Base-by-base conservation (phyloP, 1,140 invertebrate genomes). In the Camponotus pennsylvanicus region DNA sequence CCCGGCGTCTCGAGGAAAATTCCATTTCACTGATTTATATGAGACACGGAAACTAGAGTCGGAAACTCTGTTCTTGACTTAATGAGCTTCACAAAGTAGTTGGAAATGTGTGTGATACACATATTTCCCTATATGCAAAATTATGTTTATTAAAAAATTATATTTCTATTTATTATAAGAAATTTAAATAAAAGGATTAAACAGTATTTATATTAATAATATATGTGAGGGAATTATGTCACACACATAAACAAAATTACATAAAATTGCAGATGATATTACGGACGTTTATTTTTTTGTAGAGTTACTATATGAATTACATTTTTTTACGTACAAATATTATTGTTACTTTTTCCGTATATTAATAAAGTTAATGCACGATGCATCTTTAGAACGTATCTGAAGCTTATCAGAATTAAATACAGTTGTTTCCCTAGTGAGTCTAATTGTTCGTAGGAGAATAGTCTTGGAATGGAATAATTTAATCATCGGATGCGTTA, bases 11-110 rank as follows among this genome's bases (percentile, higher is more conserved):
- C 15, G 9, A 3, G 18, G 69, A 83, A 83, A 83, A 83, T 63
- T 57, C 27, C 21, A 40, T 83, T 61, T 67, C n/a, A 45, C 79
- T 63, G 69, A 83, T 83, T 34, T 83, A 83, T 83, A 75, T 13
- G 32, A 61, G 40, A 63, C n/a, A 13, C 40, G 69, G 40, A 83
- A 61, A 73, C 67, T 57, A 70, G 15, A 52, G 32, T 32, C 55
- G 18, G 21, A 40, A 21, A 45, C 18, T 21, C 18, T 61, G 61
- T n/a, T 42, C 27, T 3, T n/a, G 32, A 21, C 13, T 27, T 70
- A 13, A 75, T 73, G 69, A 61, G 37, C 69, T 34, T 61, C 2
- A 21, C 37, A 45, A 40, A 73, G 7, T 45, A 42, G 49, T 69
- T 59, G n/a, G 2, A 18, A 45, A 18, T 34, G 42, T 6, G n/a